Evolutionary conservation across 2,113 vertebrate species (phyloP), one percentile per base, ranked within the genome.

Genomic region (Brevimyrus niger): DNA sequence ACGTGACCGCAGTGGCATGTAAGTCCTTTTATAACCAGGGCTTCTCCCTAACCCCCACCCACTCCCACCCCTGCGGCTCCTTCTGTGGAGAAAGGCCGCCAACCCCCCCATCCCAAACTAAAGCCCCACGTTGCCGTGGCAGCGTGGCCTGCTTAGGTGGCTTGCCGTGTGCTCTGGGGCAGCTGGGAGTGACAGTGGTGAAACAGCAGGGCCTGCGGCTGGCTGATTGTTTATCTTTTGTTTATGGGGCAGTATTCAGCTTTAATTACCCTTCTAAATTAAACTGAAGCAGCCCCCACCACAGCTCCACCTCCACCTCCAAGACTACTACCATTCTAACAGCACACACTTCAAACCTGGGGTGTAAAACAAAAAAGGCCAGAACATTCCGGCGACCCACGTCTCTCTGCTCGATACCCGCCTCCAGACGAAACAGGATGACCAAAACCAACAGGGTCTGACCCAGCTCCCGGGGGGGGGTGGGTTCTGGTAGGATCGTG

Each of bases 211-310:
- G 96, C 97, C 96, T 73, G 92, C 96, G 95, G 95, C 96, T 95
- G 96, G 96, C 97, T 98, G 98, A 98, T 98, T 98, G 97, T 98
- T 98, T 98, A 98, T 98, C 98, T 99, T 98, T 98, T 99, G 98
- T 99, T 99, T 98, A 98, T 98, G 97, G 98, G 97, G 97, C 96
- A 97, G 97, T 98, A 98, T 99, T 98, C 97, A 97, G 97, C 96
- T 98, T 98, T 99, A 99, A 99, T 99, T 99, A 98, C 97, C 96
- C 96, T 97, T 97, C 97, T 99, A 99, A 99, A 99, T 99, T 99
- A 98, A 98, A 97, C 96, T 97, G 96, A 98, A 99, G 99, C 97
- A 97, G 35, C 51, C 51, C 7, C 51, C 13, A 3, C 15, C 48
- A 3, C 47, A 31, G 2, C 15, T 15, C 82, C 55, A 13, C 69